Conservation (phyloP, 2,113 vertebrate species). For the Bettongia penicillata region DNA sequence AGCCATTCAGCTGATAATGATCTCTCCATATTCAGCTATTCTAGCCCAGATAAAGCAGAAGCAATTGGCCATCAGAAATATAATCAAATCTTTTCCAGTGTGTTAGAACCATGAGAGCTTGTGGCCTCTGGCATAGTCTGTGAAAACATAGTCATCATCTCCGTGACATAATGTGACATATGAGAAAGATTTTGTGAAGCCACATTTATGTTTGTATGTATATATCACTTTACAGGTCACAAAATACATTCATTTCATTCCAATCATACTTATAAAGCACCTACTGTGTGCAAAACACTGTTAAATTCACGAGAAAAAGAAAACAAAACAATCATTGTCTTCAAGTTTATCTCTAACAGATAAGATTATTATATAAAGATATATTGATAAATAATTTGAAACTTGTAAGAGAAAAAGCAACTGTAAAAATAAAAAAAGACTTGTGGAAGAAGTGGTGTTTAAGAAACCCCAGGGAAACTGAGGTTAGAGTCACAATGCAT, state of each 20-base stretch:
- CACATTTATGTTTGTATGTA: not conserved
- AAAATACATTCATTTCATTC: not conserved
- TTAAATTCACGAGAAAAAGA: not conserved
- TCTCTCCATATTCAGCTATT: not conserved
- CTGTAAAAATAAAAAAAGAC: not conserved
- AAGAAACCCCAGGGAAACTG: not conserved
- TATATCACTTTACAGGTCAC: not conserved
- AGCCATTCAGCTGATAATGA: not conserved
- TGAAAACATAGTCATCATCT: not conserved
- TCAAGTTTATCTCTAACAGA: not conserved
- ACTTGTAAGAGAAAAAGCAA: not conserved
- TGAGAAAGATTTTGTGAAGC: not conserved
- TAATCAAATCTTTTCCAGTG: not conserved
- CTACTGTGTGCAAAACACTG: not conserved
- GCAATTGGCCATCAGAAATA: not conserved
- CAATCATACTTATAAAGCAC: not conserved
- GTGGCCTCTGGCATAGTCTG: not conserved
- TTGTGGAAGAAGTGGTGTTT: not conserved
- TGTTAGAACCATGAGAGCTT: not conserved
- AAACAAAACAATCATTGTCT: not conserved
- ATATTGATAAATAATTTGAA: not conserved
- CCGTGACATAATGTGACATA: not conserved
- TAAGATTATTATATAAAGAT: not conserved
- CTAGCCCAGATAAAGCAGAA: not conserved
- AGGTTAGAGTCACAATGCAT: not conserved